Evolutionary conservation across 2,888 invertebrate species (phyloP).

Genomic region (Neoascia interrupta): DNA sequence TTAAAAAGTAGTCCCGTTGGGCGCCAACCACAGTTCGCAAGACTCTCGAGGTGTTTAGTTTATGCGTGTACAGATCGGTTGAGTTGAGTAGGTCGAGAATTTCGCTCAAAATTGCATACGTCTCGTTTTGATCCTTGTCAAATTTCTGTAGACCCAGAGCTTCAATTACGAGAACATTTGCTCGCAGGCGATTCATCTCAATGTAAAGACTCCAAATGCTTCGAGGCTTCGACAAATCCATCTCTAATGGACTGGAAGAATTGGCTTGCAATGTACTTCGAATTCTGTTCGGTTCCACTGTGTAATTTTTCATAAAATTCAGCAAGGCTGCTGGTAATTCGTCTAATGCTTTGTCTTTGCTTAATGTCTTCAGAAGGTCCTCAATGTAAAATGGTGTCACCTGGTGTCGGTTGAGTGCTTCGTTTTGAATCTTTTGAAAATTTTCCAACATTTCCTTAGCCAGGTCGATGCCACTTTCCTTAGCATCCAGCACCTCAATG

Average conservation of each 20-base stretch:
- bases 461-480: slow-evolving; percentile 73
- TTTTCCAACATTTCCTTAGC: slow-evolving; percentile 73
- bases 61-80: neutral
- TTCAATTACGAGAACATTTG: slow-evolving; percentile 73
- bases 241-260: slow-evolving; percentile 72
- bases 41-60: slow-evolving; percentile 16
- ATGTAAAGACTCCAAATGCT: slow-evolving; percentile 75
- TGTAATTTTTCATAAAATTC: slow-evolving; percentile 74
- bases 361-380: slow-evolving; percentile 74
- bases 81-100: slow-evolving; percentile 25
- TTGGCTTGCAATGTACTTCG: slow-evolving; percentile 72
- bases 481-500: slow-evolving; percentile 76
- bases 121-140: slow-evolving; percentile 69
- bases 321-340: slow-evolving; percentile 71
- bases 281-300: slow-evolving; percentile 74
- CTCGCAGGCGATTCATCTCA: slow-evolving; percentile 73
- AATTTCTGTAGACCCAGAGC: slow-evolving; percentile 71
- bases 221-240: slow-evolving; percentile 71
- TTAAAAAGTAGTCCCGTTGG: slow-evolving; percentile 37
- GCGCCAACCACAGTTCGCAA: slow-evolving; percentile 18
- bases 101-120: slow-evolving; percentile 11
- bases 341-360: slow-evolving; percentile 61
- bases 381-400: slow-evolving; percentile 73
- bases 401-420: slow-evolving; percentile 37
- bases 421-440: slow-evolving; percentile 75